phyloP scores from a whole-genome alignment of 2,113 vertebrate species.

The Fukomys damarensis region DNA sequence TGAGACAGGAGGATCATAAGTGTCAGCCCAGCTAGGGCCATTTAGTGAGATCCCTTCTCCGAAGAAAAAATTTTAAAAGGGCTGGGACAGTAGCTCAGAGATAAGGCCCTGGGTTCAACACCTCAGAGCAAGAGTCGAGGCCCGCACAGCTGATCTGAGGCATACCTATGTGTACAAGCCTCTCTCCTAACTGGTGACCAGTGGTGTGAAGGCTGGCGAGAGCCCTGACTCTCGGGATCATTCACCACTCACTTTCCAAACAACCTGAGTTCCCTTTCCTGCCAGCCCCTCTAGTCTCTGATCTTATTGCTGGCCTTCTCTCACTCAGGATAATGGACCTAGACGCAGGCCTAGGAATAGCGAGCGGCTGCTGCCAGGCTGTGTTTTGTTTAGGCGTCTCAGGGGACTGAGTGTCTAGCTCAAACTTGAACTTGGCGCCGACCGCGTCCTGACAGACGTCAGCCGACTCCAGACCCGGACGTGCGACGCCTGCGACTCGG shows the following conservation, averaged over 20 bases:
- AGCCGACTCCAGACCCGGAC: rapidly evolving
- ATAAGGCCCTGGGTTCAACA: not conserved
- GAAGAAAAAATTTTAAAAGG: not conserved
- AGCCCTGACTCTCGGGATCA: not conserved
- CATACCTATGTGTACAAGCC: not conserved
- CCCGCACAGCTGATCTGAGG: too few species aligned
- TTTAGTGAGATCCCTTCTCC: not conserved
- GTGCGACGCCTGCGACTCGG: too few species aligned
- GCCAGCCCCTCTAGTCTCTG: not conserved
- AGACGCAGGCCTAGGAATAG: not conserved
- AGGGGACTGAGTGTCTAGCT: rapidly evolving
- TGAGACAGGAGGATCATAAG: not conserved
- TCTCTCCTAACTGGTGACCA: not conserved
- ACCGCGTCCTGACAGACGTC: not conserved
- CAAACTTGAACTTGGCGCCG: not conserved
- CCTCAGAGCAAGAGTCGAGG: not conserved
- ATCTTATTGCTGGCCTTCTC: not conserved
- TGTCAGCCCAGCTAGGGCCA: not conserved
- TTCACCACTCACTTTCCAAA: not conserved
- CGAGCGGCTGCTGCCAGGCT: too few species aligned
- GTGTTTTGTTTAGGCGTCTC: too few species aligned
- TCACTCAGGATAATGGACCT: not conserved
- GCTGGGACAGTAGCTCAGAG: not conserved
- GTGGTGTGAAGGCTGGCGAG: rapidly evolving
- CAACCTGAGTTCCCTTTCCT: not conserved